Evolutionary conservation across 1,140 invertebrate genomes (phyloP).

Genomic region (Acromyrmex charruanus): DNA sequence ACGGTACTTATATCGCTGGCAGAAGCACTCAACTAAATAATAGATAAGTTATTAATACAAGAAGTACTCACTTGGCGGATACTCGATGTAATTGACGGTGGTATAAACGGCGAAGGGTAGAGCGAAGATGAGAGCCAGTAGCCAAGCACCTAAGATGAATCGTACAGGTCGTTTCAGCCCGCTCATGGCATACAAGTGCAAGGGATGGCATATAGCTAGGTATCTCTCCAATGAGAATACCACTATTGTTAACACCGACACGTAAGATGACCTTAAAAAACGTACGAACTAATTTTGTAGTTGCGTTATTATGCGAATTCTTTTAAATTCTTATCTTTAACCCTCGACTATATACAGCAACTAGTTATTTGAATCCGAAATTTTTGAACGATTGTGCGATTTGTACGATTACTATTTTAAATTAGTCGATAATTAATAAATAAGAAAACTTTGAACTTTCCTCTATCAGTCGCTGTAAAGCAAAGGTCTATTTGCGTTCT

Average conservation of each 20-base stretch:
- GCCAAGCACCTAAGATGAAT: conserved; percentile 93
- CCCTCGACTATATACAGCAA: too few species aligned
- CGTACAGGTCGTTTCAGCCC: conserved; percentile 92
- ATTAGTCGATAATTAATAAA: too few species aligned
- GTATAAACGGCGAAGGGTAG: conserved; percentile 93
- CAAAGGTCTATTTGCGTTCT: too few species aligned
- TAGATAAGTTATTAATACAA: conserved; percentile 25
- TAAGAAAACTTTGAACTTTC: too few species aligned
- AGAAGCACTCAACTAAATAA: not conserved
- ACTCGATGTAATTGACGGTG: conserved; percentile 90
- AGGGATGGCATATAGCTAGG: conserved; percentile 96
- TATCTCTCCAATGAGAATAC: conserved; percentile 95
- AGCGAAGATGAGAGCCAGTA: conserved; percentile 91
- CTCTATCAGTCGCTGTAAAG: too few species aligned
- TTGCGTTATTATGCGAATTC: not conserved
- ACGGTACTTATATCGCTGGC: not conserved
- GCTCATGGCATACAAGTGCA: conserved; percentile 93
- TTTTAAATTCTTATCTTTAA: too few species aligned
- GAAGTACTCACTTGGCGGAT: conserved; percentile 88
- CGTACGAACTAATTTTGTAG: not conserved
- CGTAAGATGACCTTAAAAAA: conserved; percentile 91
- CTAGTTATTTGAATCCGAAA: too few species aligned
- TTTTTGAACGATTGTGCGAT: too few species aligned
- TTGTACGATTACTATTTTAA: too few species aligned
- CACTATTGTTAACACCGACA: conserved; percentile 96